These are phyloP conservation scores for Hippocampus abdominalis DNA, from an alignment of 2,113 vertebrate species.

Conservation along the genomic window DNA sequence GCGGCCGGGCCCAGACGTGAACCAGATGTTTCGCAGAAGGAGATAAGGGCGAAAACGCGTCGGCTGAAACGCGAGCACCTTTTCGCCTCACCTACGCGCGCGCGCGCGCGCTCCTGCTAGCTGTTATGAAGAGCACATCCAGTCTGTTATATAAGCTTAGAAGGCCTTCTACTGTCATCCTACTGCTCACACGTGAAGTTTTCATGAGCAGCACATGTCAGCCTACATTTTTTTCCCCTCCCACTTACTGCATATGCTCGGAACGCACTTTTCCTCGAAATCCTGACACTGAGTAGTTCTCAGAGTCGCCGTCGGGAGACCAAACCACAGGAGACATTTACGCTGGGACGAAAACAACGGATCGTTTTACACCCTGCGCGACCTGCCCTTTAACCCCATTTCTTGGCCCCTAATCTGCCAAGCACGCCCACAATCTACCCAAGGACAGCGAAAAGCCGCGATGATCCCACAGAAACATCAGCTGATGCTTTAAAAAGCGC, in stretches of 20 bases:
- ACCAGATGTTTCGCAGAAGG: slow-evolving; percentile 62
- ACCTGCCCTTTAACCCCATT: slow-evolving; percentile 1
- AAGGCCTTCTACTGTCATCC: background rate
- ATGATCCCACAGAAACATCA: slow-evolving; percentile 10
- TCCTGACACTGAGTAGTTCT: slow-evolving; percentile 19
- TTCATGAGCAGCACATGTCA: background rate
- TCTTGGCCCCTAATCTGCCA: background rate
- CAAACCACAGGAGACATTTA: slow-evolving; percentile 42
- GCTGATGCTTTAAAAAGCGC: background rate
- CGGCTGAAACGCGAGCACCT: slow-evolving; percentile 50
- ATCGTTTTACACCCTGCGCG: slow-evolving; percentile 47
- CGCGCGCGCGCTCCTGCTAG: background rate
- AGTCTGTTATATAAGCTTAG: background rate
- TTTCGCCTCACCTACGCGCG: slow-evolving; percentile 44
- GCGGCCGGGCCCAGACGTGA: slow-evolving; percentile 47
- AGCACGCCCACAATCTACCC: slow-evolving; percentile 34
- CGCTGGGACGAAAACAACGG: slow-evolving; percentile 52
- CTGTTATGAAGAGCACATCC: slow-evolving; percentile 7
- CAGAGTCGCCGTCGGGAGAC: background rate
- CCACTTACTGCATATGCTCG: background rate
- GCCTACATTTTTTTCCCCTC: too few species aligned
- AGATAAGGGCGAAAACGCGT: slow-evolving; percentile 50
- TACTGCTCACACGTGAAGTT: background rate
- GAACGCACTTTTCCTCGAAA: background rate
- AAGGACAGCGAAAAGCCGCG: slow-evolving; percentile 32